Evolutionary conservation across 2,113 vertebrate species (phyloP).

Genomic region (Hirundichthys speculiger): DNA sequence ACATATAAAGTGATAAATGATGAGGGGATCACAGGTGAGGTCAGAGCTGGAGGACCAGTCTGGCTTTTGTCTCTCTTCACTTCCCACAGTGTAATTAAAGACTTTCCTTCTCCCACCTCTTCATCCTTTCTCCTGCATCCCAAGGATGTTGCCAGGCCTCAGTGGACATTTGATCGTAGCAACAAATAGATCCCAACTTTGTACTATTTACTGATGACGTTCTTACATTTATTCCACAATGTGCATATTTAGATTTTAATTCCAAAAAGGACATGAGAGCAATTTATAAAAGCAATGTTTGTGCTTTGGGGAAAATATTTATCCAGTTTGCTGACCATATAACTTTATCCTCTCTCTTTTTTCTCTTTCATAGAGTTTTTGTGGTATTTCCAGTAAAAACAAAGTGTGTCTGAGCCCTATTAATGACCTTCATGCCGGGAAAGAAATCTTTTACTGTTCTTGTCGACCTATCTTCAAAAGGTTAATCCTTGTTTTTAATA

Average conservation of each 20-base stretch:
- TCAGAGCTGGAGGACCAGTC: slow-evolving; percentile 13
- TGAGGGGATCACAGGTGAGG: slow-evolving; percentile 34
- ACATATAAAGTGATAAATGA: no score
- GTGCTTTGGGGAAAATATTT: slow-evolving; percentile 15
- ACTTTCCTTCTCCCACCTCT: neutral
- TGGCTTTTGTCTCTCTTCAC: slow-evolving; percentile 50
- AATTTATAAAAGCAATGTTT: neutral
- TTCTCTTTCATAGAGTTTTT: no score
- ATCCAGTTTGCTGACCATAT: slow-evolving; percentile 6
- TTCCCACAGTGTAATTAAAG: no score
- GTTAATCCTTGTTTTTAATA: slow-evolving; percentile 42
- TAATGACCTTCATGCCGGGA: slow-evolving; percentile 57
- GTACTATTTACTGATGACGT: no score
- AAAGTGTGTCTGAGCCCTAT: slow-evolving; percentile 7
- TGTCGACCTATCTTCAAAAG: slow-evolving; percentile 26
- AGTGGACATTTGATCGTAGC: neutral
- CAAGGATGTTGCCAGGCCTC: neutral
- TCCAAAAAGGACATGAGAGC: no score
- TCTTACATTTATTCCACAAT: no score
- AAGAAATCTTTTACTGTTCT: slow-evolving; percentile 16
- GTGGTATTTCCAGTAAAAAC: slow-evolving; percentile 14
- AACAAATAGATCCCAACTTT: neutral
- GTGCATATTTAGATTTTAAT: no score
- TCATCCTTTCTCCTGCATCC: neutral
- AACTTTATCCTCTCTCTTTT: no score